Evolutionary conservation across 1,140 invertebrate species (phyloP).

Genomic region (Eufriesea mexicana): DNA sequence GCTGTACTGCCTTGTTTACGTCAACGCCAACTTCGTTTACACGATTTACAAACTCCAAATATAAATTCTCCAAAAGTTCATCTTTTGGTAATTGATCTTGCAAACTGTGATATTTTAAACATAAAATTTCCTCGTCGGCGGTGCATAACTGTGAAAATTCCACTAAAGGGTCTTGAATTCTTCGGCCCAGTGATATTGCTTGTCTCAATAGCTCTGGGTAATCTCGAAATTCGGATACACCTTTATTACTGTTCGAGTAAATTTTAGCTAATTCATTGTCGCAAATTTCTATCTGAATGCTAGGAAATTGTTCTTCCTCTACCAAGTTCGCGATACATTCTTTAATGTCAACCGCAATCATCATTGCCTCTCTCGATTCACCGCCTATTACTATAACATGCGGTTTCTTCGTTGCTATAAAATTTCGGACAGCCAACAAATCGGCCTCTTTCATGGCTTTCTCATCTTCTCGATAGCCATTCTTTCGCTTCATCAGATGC

Average conservation of each 20-base stretch:
- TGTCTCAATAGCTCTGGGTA: constrained; percentile 94
- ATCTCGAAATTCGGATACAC: constrained; percentile 93
- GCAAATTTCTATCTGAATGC: constrained; percentile 94
- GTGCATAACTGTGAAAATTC: constrained; percentile 98
- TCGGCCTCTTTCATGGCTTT: constrained; percentile 91
- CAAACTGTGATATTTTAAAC: constrained; percentile 90
- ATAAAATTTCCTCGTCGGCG: constrained; percentile 97
- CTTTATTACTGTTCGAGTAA: constrained; percentile 95
- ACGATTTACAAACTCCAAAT: constrained; percentile 95
- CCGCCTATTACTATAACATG: constrained; percentile 96
- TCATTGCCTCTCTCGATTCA: constrained; percentile 93
- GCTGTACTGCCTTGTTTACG: constrained; percentile 95
- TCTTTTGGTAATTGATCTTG: constrained; percentile 93
- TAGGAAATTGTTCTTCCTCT: constrained; percentile 93
- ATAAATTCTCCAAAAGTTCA: constrained; percentile 91
- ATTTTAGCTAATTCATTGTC: constrained; percentile 96
- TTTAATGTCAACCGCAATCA: constrained; percentile 93
- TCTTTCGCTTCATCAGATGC: constrained; percentile 91
- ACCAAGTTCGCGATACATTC: constrained; percentile 89
- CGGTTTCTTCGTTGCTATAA: constrained; percentile 95
- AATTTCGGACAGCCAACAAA: constrained; percentile 90
- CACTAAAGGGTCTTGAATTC: constrained; percentile 97
- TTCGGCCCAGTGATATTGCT: constrained; percentile 95
- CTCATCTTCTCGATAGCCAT: constrained; percentile 88
- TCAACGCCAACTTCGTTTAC: constrained; percentile 99